A percentile compares a stretch with the other conserved stretches of the same genome.
Evolutionary conservation across 1,140 invertebrate species (phyloP).

Genomic region (Venustaconcha ellipsiformis): DNA sequence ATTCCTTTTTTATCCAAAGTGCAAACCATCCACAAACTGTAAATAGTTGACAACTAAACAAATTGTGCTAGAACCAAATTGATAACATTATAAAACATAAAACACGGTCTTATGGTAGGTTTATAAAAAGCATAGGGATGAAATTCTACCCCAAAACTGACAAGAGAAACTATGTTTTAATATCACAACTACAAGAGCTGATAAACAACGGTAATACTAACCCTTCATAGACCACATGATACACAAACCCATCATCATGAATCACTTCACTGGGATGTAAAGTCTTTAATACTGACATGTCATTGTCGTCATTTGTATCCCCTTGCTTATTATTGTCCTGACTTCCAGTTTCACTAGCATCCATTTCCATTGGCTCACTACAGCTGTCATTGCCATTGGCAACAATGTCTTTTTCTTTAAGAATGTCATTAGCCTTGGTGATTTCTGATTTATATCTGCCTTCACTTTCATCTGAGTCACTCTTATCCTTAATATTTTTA

Average conservation of each 20-base stretch:
- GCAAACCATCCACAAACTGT: too few relatives aligned
- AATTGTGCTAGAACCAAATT: background rate
- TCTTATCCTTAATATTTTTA: conserved; percentile 5
- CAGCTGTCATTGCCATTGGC: conserved; percentile 15
- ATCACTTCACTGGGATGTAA: conserved; percentile 21
- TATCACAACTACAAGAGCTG: background rate
- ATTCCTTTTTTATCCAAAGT: too few relatives aligned
- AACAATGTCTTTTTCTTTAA: conserved; percentile 12
- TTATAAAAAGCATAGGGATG: background rate
- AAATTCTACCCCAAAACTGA: background rate
- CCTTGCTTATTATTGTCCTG: conserved; percentile 31
- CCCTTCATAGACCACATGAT: conserved; percentile 68
- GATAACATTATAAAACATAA: too few relatives aligned
- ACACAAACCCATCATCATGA: conserved; percentile 65
- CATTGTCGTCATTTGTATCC: conserved; percentile 19
- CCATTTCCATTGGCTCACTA: conserved; percentile 10
- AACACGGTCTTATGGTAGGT: background rate
- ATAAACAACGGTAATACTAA: conserved; percentile 38
- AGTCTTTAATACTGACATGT: conserved; percentile 20
- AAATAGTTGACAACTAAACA: background rate
- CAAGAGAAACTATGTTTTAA: background rate
- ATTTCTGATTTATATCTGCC: conserved; percentile 17
- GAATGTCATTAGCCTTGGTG: conserved; percentile 10
- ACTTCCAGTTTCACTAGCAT: conserved; percentile 21
- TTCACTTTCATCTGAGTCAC: conserved; percentile 13